Percentiles rank a stretch among this genome's conserved stretches.
Evolutionary conservation across 1,140 invertebrate species (phyloP).

Genomic region (Ceratosolen fusciceps): DNA sequence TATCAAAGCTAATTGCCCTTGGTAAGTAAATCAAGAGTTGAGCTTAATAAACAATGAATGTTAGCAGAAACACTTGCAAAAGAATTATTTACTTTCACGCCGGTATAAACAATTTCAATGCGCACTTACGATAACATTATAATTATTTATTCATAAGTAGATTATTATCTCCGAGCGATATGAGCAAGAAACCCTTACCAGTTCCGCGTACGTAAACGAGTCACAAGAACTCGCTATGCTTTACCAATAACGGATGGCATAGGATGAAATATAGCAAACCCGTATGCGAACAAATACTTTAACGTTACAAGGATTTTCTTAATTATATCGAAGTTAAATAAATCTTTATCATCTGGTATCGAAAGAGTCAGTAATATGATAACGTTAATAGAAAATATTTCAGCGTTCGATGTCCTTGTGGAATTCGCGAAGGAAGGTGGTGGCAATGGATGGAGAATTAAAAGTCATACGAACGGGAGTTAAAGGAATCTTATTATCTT

Average conservation of each 20-base stretch:
- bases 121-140: neutral
- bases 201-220: neutral
- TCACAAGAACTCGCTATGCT: conserved; percentile 4
- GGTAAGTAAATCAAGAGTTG: too few species aligned
- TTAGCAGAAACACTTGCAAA: neutral
- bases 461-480: too few species aligned
- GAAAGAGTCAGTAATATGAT: too few species aligned
- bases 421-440: too few species aligned
- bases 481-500: too few species aligned
- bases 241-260: neutral
- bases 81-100: neutral
- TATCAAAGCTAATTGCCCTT: too few species aligned
- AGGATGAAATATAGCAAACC: conserved; percentile 12
- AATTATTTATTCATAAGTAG: conserved; percentile 27
- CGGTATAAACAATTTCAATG: conserved; percentile 1
- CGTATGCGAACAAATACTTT: neutral
- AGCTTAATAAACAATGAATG: neutral
- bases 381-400: too few species aligned
- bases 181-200: conserved; percentile 15
- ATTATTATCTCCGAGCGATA: conserved; percentile 6
- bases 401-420: too few species aligned
- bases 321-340: neutral
- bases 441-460: too few species aligned
- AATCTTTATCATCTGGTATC: too few species aligned
- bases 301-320: conserved; percentile 17